phyloP scores from a whole-genome alignment of 2,888 invertebrate species.

The Dexiosoma caninum region DNA sequence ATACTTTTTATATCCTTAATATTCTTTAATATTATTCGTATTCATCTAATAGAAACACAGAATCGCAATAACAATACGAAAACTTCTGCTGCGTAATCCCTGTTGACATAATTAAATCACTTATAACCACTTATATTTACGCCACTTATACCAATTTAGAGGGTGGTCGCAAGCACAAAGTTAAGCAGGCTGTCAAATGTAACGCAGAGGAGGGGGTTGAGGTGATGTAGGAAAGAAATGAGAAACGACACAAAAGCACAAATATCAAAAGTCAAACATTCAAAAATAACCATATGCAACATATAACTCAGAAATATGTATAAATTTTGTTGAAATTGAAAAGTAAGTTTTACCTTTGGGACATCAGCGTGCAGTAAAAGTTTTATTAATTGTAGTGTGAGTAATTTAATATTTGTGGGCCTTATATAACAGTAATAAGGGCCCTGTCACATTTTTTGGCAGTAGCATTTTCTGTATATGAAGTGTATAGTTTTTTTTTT shows the following conservation, averaged over 20 bases:
- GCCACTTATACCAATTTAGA: constrained; percentile 34
- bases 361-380: constrained; percentile 20
- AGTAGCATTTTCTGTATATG: too few species aligned
- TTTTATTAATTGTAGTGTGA: not conserved
- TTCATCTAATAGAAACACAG: constrained; percentile 5
- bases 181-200: too few species aligned
- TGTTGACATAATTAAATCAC: constrained; percentile 63
- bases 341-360: constrained; percentile 53
- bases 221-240: not conserved
- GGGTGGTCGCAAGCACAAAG: not conserved
- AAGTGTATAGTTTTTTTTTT: too few species aligned
- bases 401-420: not conserved
- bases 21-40: constrained; percentile 27
- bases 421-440: not conserved
- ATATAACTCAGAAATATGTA: not conserved
- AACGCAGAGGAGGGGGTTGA: not conserved
- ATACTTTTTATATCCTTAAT: not conserved
- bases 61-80: constrained; percentile 9
- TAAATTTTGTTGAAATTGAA: constrained; percentile 52
- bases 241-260: constrained; percentile 43
- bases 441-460: not conserved
- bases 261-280: constrained; percentile 46
- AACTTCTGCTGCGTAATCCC: constrained; percentile 56
- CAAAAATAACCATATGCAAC: constrained; percentile 22
- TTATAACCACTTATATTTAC: constrained; percentile 54